A percentile compares a stretch with the other conserved stretches of the same genome.
Conservation (phyloP, 2,888 invertebrate genomes). For the Endomychus coccineus region DNA sequence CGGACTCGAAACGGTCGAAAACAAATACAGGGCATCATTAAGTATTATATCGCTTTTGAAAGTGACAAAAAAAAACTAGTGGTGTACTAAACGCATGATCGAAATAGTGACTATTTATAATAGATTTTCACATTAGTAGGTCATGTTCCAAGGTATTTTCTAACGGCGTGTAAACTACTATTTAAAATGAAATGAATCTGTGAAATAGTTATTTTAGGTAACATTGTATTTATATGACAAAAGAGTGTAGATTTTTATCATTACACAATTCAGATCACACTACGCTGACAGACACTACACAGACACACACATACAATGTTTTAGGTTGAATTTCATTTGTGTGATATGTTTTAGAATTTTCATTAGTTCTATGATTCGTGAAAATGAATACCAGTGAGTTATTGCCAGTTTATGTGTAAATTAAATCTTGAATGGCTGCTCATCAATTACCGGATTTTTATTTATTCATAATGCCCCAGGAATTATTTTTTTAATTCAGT, state of each 20-base stretch:
- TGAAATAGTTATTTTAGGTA: constrained; percentile 32
- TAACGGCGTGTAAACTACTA: no score
- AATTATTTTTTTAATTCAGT: no score
- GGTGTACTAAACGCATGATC: no score
- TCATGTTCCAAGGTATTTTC: constrained; percentile 1
- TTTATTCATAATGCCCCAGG: no score
- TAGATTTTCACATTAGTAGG: no score
- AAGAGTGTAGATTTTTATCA: constrained; percentile 14
- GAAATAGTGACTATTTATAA: no score
- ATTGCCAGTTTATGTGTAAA: no score
- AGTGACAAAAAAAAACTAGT: neutral
- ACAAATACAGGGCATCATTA: constrained; percentile 13
- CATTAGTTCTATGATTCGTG: no score
- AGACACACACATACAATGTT: constrained; percentile 14
- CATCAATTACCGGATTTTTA: no score
- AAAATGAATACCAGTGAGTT: no score
- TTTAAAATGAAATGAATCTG: constrained; percentile 26
- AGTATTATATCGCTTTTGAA: constrained; percentile 15
- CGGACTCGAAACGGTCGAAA: constrained; percentile 4
- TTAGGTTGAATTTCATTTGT: constrained; percentile 10
- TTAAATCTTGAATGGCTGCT: no score
- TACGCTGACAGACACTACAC: constrained; percentile 9
- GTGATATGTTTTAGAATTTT: constrained; percentile 17
- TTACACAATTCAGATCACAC: constrained; percentile 5
- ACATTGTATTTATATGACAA: constrained; percentile 23